These are phyloP conservation scores for Nothobranchius furzeri DNA, from an alignment of 2,113 vertebrate genomes.

Conservation along the genomic window DNA sequence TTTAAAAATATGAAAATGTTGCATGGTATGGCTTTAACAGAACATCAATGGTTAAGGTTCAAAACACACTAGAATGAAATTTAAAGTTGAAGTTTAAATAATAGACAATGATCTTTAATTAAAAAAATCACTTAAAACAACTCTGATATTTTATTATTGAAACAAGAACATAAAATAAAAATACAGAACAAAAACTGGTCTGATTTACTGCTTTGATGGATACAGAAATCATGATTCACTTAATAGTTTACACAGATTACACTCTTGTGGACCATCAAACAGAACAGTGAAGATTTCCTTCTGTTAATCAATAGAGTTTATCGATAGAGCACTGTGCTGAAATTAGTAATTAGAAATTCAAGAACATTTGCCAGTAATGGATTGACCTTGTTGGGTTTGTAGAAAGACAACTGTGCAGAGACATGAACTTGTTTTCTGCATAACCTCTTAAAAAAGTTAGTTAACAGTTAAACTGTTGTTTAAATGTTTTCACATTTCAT, in stretches of 20 bases:
- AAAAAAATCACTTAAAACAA: neutral
- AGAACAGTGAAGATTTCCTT: slow-evolving; percentile 1
- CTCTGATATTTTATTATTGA: neutral
- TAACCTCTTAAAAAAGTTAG: too few species aligned
- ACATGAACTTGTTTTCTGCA: too few species aligned
- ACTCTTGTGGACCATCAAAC: slow-evolving; percentile 8
- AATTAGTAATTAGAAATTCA: slow-evolving; percentile 20
- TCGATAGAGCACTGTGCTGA: slow-evolving; percentile 1
- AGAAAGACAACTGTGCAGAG: neutral
- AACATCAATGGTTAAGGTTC: too few species aligned
- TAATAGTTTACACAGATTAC: slow-evolving; percentile 17
- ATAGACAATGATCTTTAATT: too few species aligned
- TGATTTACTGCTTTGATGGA: slow-evolving; percentile 9
- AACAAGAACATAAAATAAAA: neutral
- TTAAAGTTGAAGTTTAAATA: too few species aligned
- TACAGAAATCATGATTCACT: slow-evolving; percentile 5
- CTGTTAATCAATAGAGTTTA: slow-evolving; percentile 18
- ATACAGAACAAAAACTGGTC: neutral
- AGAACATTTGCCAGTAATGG: slow-evolving; percentile 4
- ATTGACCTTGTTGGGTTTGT: neutral
- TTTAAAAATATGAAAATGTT: too few species aligned
- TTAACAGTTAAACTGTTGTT: too few species aligned
- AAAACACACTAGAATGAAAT: too few species aligned
- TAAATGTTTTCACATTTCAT: neutral
- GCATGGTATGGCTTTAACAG: too few species aligned